A percentile compares a stretch with the other conserved stretches of the same genome.
phyloP scores from a whole-genome alignment of 2,113 vertebrate genomes.

The Prionailurus viverrinus region DNA sequence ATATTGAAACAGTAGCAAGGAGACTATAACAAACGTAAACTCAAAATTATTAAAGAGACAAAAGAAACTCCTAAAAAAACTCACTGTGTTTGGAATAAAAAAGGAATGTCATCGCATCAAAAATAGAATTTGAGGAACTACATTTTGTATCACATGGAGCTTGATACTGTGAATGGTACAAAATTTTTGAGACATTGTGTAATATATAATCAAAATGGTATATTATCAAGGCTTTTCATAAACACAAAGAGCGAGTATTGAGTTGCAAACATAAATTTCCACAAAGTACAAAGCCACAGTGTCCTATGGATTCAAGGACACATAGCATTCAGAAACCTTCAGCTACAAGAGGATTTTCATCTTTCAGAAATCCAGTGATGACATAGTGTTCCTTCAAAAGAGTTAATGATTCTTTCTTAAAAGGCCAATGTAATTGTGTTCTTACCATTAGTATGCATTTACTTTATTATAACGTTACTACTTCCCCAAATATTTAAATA shows the following conservation, averaged over 20 bases:
- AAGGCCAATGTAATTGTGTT: not conserved
- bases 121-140: not conserved
- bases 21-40: not conserved
- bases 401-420: not conserved
- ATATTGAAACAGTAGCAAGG: not conserved
- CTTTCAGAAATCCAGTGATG: not conserved
- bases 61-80: not conserved
- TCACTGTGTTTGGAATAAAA: not conserved
- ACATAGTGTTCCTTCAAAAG: not conserved
- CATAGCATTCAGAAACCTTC: not conserved
- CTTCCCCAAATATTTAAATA: not conserved
- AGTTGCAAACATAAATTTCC: not conserved
- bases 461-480: not conserved
- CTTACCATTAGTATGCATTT: not conserved
- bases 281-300: not conserved
- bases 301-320: not conserved
- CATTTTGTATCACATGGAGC: not conserved
- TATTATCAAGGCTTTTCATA: not conserved
- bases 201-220: not conserved
- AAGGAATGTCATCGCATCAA: not conserved
- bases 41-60: not conserved
- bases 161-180: not conserved
- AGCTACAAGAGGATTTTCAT: not conserved
- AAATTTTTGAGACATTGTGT: not conserved
- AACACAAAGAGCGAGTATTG: not conserved